Base-by-base conservation (phyloP, 1,140 invertebrate genomes). In the Plutomurus gul region DNA sequence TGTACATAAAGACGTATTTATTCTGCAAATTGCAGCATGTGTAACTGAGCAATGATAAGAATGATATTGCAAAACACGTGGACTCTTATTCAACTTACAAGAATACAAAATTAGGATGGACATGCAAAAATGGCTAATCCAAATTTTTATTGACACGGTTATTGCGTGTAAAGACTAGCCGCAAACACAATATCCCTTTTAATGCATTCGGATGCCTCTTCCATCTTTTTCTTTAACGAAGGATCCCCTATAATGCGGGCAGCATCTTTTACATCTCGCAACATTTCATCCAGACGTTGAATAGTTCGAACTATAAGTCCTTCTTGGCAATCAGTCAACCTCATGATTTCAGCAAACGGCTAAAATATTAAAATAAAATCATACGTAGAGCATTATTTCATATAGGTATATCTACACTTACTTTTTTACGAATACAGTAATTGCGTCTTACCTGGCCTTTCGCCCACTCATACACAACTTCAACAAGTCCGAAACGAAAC, bases 161-260 rank as follows among this genome's bases (percentile, higher is more conserved):
- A 86, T 85, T 91, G 89, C 10, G 95, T 97, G 85, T 99, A 99
- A 16, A 99, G 89, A 87, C 95, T 98, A 22, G 96, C 96, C 37
- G 97, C 94, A 87, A 99, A 99, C 1, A 99, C 97, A 85, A 99
- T 99, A 86, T 99, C 97, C 82, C 98, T 88, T 86, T 98, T 98
- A 75, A 99, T 98, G 39, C 93, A 91, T 1, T 91, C 91, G 0
- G 95, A 96, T 0, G 96, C 96, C 87, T 97, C 93, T 86, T 98
- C 94, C 94, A 99, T 98, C 88, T 99, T 99, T 70, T 92, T 91
- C 84, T 93, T 92, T 0, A 99, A 87, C 20, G 92, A 91, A 0
- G 95, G 93, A 87, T 99, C 95, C 0, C 98, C 98, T 80, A 99
- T 95, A 18, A 96, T 93, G 71, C 93, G 90, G 0, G 96, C 95